Percentiles rank a stretch among this genome's conserved stretches.
These are phyloP conservation scores for Acanthosepion lycidas DNA, from an alignment of 2,888 invertebrate species.

Conservation along the genomic window DNA sequence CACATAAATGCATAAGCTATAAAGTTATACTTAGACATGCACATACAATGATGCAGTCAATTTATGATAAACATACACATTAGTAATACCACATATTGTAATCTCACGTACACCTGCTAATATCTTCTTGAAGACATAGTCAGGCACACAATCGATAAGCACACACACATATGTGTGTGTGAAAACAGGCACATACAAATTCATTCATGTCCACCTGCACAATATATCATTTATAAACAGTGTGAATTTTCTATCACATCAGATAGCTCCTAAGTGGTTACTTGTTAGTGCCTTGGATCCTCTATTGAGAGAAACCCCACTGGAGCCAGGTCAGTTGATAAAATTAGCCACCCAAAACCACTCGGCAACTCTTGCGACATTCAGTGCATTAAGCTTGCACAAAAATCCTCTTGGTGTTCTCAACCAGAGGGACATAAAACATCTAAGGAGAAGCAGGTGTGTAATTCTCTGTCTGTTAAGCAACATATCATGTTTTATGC, in stretches of 20 bases:
- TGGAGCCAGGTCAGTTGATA: background rate
- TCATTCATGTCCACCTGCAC: background rate
- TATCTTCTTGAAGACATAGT: background rate
- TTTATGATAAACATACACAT: background rate
- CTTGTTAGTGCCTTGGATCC: background rate
- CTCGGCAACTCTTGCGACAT: background rate
- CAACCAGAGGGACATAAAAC: background rate
- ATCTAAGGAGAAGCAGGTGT: background rate
- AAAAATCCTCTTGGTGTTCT: constrained; percentile 7
- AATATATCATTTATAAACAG: background rate
- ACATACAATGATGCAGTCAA: background rate
- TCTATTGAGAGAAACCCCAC: background rate
- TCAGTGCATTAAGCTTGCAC: background rate
- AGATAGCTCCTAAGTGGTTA: background rate
- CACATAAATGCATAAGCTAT: no score
- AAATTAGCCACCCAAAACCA: no score
- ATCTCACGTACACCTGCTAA: background rate
- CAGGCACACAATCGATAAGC: background rate
- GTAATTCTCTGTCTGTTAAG: background rate
- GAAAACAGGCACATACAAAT: background rate
- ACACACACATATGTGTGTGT: background rate
- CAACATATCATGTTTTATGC: constrained; percentile 33
- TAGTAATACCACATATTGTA: background rate
- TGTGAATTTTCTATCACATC: background rate
- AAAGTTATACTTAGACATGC: no score